Conservation (phyloP, 2,797 vertebrate genomes). For the Leptodactylus fallax region DNA sequence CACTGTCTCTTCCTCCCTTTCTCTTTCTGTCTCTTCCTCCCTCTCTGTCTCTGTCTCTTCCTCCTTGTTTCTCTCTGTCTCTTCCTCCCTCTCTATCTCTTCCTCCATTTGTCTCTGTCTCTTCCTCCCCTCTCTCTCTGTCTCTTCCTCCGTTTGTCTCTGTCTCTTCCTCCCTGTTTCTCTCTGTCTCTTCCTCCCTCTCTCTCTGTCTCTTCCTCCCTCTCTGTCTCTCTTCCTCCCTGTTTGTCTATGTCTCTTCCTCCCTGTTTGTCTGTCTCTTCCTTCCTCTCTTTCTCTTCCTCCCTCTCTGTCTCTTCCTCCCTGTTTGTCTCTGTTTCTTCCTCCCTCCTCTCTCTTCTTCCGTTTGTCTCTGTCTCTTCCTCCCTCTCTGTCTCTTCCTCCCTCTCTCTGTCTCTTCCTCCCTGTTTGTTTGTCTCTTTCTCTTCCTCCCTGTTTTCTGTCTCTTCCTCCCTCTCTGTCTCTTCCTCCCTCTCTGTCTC, state of each 20-base stretch:
- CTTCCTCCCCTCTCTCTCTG: neutral
- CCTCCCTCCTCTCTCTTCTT: neutral
- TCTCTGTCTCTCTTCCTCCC: neutral
- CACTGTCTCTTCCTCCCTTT: neutral
- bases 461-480: too few relatives aligned
- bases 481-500: too few relatives aligned
- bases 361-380: neutral
- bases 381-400: neutral
- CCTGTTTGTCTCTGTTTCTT: neutral
- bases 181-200: neutral
- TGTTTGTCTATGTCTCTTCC: too few relatives aligned
- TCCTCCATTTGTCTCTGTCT: neutral
- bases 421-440: neutral
- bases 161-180: neutral
- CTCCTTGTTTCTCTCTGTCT: too few relatives aligned
- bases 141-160: too few relatives aligned
- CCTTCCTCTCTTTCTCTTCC: neutral
- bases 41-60: neutral
- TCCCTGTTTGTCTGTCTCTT: neutral
- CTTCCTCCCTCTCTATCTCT: too few relatives aligned
- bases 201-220: neutral
- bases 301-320: neutral
- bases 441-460: too few relatives aligned
- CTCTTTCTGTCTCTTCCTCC: too few relatives aligned
- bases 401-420: neutral